These are phyloP conservation scores for Coregonus ussuriensis DNA, from an alignment of 2,797 vertebrate species.

Conservation along the genomic window DNA sequence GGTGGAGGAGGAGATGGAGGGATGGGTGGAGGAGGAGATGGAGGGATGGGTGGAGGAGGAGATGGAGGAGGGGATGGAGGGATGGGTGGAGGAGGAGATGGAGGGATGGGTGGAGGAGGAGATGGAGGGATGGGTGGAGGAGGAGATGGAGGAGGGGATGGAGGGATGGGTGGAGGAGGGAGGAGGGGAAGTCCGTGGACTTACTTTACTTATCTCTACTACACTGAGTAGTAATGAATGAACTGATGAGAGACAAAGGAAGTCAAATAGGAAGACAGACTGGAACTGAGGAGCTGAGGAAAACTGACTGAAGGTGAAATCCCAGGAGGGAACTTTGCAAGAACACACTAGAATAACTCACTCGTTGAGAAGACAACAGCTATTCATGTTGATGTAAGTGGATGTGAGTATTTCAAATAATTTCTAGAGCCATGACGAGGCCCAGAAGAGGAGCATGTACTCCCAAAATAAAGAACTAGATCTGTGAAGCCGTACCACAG, in stretches of 20 bases:
- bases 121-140: too few species aligned
- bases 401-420: neutral
- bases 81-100: too few species aligned
- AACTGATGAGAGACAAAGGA: slow-evolving; percentile 68
- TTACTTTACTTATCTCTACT: slow-evolving; percentile 65
- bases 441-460: too few species aligned
- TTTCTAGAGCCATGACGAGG: neutral
- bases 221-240: slow-evolving; percentile 19
- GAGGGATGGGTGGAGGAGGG: too few species aligned
- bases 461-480: too few species aligned
- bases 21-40: too few species aligned
- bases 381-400: neutral
- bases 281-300: slow-evolving; percentile 40
- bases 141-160: too few species aligned
- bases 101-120: too few species aligned
- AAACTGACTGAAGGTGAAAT: slow-evolving; percentile 27
- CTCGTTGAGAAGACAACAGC: neutral
- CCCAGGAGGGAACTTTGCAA: neutral
- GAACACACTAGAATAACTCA: neutral
- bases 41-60: too few species aligned
- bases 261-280: slow-evolving; percentile 42
- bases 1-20: too few species aligned
- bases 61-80: too few species aligned
- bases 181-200: slow-evolving; percentile 44
- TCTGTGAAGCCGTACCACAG: slow-evolving; percentile 77